Conservation (phyloP, 2,797 vertebrate genomes). For the Melanotaenia nigrans region DNA sequence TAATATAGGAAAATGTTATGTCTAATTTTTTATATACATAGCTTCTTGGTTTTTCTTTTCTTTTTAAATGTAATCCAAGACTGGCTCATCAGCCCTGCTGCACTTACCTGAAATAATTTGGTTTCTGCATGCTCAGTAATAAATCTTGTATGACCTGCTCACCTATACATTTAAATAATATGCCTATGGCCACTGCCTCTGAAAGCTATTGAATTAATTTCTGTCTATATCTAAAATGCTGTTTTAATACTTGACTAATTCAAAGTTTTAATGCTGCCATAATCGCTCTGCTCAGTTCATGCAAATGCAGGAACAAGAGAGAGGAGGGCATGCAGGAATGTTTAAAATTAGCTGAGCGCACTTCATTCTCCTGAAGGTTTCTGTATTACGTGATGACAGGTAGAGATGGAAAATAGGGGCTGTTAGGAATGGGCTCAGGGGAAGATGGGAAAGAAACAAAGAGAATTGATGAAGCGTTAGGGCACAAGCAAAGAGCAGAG, state of each 20-base stretch:
- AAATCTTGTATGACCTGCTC: conserved; percentile 42
- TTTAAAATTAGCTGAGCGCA: conserved; percentile 40
- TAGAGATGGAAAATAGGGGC: not conserved
- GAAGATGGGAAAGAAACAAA: not conserved
- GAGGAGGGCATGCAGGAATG: conserved; percentile 14
- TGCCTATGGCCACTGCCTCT: conserved; percentile 26
- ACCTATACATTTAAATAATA: conserved; percentile 49
- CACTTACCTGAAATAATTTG: conserved; percentile 30
- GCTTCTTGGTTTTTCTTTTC: not conserved
- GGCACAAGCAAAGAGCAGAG: not conserved
- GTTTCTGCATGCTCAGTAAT: conserved; percentile 46
- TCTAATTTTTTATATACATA: not conserved
- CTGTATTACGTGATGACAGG: conserved; percentile 4
- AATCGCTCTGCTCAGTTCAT: conserved; percentile 22
- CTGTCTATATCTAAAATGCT: conserved; percentile 47
- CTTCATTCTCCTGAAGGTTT: conserved; percentile 11
- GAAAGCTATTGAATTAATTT: conserved; percentile 43
- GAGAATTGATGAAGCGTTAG: not conserved
- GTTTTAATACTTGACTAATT: conserved; percentile 45
- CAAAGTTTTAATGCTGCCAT: conserved; percentile 36
- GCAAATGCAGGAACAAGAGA: conserved; percentile 23
- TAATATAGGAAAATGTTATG: not conserved
- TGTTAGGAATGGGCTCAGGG: not conserved
- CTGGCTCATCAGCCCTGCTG: conserved; percentile 11
- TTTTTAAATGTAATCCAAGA: not conserved